Conservation (phyloP, 2,797 vertebrate species). For the Tarsius wallacei region DNA sequence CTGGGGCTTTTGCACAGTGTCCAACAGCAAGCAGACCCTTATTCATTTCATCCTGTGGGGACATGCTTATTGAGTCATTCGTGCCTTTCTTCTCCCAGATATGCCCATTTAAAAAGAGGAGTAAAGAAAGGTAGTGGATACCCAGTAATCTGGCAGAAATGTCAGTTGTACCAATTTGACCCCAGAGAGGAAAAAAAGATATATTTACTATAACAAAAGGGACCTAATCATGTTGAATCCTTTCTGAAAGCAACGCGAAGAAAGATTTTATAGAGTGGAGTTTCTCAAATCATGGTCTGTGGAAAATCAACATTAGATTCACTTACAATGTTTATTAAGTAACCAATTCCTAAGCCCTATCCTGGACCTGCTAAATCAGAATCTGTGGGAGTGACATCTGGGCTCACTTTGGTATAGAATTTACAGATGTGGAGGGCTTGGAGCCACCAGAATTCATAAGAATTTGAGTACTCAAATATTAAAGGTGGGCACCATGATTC, state of each 20-base stretch:
- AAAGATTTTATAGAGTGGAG: background rate
- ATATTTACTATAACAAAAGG: background rate
- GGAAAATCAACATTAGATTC: background rate
- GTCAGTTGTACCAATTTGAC: background rate
- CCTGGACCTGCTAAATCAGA: background rate
- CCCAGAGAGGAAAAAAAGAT: background rate
- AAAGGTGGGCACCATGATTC: background rate
- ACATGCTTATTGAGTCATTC: background rate
- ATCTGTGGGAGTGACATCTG: background rate
- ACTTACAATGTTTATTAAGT: background rate
- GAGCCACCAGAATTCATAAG: background rate
- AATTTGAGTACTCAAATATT: background rate
- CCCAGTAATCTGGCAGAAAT: background rate
- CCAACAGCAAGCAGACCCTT: background rate
- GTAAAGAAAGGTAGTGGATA: background rate
- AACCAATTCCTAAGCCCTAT: background rate
- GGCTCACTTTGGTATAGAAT: background rate
- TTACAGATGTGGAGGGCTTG: background rate
- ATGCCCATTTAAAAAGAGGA: background rate
- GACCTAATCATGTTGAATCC: background rate
- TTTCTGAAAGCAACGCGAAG: conserved; percentile 5
- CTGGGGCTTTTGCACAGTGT: background rate
- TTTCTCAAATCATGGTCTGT: background rate
- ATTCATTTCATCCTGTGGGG: background rate
- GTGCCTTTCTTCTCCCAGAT: background rate